Evolutionary conservation across 64 coral and sea anemone genomes (phyloP).

Genomic region (Porites australiensis): DNA sequence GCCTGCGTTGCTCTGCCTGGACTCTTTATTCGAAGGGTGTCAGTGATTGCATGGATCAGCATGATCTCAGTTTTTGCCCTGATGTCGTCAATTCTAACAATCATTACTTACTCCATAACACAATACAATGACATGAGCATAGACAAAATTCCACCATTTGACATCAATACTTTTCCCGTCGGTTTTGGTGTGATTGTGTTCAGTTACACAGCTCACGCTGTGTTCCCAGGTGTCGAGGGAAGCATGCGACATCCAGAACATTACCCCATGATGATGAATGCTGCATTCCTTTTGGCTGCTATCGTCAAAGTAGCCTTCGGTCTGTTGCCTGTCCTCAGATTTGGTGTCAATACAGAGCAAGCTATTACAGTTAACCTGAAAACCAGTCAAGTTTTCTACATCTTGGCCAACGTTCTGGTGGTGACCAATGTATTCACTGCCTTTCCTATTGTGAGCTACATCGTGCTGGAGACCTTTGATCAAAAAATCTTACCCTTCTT

Average conservation of each 20-base stretch:
- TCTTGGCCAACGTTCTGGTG: conserved; percentile 81
- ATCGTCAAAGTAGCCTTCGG: conserved; percentile 74
- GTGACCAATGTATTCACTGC: conserved; percentile 86
- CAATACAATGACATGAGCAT: conserved; percentile 73
- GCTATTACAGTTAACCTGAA: conserved; percentile 89
- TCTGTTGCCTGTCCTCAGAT: conserved; percentile 76
- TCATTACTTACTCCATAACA: conserved; percentile 76
- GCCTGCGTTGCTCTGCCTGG: conserved; percentile 72
- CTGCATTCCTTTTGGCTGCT: conserved; percentile 74
- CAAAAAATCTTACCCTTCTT: conserved; percentile 76
- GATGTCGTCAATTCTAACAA: conserved; percentile 69
- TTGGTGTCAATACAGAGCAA: conserved; percentile 73
- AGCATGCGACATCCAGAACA: conserved; percentile 80
- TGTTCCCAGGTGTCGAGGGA: conserved; percentile 88
- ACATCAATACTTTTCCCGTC: conserved; percentile 68
- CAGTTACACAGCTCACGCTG: conserved; percentile 82
- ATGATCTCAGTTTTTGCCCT: conserved; percentile 90
- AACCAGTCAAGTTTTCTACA: conserved; percentile 47
- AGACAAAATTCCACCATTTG: conserved; percentile 74
- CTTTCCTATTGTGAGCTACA: conserved; percentile 86
- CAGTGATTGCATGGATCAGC: conserved; percentile 93
- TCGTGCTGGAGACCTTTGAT: conserved; percentile 82
- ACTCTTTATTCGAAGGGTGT: conserved; percentile 86
- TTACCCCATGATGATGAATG: conserved; percentile 93
- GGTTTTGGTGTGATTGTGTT: conserved; percentile 95